Evolutionary conservation across 2,888 invertebrate genomes (phyloP), one percentile per base, ranked within the genome.

Genomic region (Acanthosepion esculentum): DNA sequence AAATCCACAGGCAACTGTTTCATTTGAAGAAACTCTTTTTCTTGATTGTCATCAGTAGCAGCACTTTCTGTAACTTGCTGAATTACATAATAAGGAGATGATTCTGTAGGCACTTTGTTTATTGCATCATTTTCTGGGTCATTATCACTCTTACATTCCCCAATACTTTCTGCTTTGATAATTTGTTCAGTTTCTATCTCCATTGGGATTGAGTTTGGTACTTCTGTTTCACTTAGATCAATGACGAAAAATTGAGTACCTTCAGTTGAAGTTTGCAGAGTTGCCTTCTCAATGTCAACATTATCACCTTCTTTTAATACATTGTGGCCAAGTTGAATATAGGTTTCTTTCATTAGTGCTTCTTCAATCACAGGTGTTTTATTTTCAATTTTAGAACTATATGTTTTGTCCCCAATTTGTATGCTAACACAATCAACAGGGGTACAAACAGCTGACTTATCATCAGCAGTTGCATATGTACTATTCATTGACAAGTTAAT

Each of bases 81-180:
- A 93, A 93, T 53, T 41, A 93, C 93, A 93, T 50, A 93, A 93
- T 93, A 93, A 93, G 93, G 93, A 53, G 93, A 29, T 93, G 93
- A 93, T 8, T 93, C 93, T n/a, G 93, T n/a, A 50, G 93, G 93
- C 93, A 93, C 93, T 93, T 93, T n/a, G 53, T 93, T 93, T n/a
- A n/a, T 29, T 20, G 23, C 93, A 50, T 48, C 93, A 53, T 93
- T 50, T 41, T 93, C 53, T 18, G 92, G 26, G 29, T 92, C 92
- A 92, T 48, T 92, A 48, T 92, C 41, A 41, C 20, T 48, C 29
- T 26, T 33, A 26, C 48, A 92, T 48, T 41, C 41, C 4, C 48
- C 92, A 12, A 92, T 92, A 91, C 91, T 91, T 48, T 93, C 93
- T 48, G 48, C 50, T 29, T 93, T 93, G 93, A 93, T 93, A 29